Evolutionary conservation across 2,888 invertebrate species (phyloP), one percentile per base, ranked within the genome.

Genomic region (Idaea aversata): DNA sequence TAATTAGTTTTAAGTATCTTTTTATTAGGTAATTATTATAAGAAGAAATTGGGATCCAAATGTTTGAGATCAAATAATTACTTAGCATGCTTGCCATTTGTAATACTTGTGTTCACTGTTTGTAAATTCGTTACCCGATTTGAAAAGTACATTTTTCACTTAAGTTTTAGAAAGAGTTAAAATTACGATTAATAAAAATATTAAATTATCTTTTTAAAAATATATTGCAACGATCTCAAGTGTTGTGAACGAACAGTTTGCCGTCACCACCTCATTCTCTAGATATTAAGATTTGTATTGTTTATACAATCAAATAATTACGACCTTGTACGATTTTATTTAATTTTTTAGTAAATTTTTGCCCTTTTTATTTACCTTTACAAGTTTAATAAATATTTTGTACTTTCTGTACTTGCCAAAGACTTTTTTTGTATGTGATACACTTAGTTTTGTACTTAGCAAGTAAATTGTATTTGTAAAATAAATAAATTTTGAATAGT

Each of bases 391-490:
- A 68, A 70, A 74, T 72, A 72, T 67, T 73, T 77, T 75, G 84
- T 88, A 86, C 84, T 77, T 79, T 83, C 80, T 79, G 88, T 91
- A 87, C 88, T 91, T 82, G 91, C 92, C 92, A 93, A 92, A 93
- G 92, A 92, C 86, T 88, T 89, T 88, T 88, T 90, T 90, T 82
- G 83, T 89, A 91, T 91, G 90, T 91, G 90, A 92, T 92, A 91
- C 84, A 83, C 84, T 90, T 88, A 87, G 83, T 88, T 90, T 88
- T 88, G 86, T 87, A 88, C 81, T 81, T 90, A 88, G 81, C 77
- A 66, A 80, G 74, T 88, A 88, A 82, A 83, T 79, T 81, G 84
- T 85, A 87, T 84, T 85, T 85, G 82, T 81, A 78, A 75, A 83
- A 79, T 81, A 84, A 83, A 84, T 77, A 65, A 78, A 76, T 80